phyloP scores from a whole-genome alignment of 2,888 invertebrate genomes.

The Melanotus villosus region DNA sequence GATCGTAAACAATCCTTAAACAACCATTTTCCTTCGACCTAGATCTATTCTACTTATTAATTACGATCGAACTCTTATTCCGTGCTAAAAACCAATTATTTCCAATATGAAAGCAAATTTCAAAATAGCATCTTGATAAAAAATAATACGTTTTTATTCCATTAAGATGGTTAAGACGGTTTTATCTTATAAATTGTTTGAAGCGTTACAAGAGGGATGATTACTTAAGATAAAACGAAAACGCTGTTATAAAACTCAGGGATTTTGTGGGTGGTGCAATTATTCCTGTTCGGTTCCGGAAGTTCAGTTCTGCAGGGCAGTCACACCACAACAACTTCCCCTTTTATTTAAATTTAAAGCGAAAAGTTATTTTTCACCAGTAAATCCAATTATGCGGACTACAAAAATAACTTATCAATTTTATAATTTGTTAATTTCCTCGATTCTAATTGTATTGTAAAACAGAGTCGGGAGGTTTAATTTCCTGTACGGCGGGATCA shows the following conservation, averaged over 20 bases:
- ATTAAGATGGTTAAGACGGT: slow-evolving; percentile 26
- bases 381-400: not conserved
- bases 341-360: slow-evolving; percentile 7
- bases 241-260: slow-evolving; percentile 25
- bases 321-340: slow-evolving; percentile 15
- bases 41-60: slow-evolving; percentile 15
- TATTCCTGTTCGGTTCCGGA: slow-evolving; percentile 16
- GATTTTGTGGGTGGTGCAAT: slow-evolving; percentile 1
- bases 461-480: too few species aligned
- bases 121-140: slow-evolving; percentile 31
- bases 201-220: slow-evolving; percentile 30
- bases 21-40: not conserved
- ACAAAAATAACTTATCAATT: too few species aligned
- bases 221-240: slow-evolving; percentile 34
- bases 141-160: slow-evolving; percentile 28
- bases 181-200: slow-evolving; percentile 27
- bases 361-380: not conserved
- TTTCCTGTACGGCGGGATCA: too few species aligned
- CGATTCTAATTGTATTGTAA: too few species aligned
- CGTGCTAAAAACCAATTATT: slow-evolving; percentile 24
- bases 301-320: not conserved
- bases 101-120: slow-evolving; percentile 21
- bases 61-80: not conserved
- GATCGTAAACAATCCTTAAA: slow-evolving; percentile 17
- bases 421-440: too few species aligned